Evolutionary conservation across 2,113 vertebrate genomes (phyloP), one percentile per base, ranked within the genome.

Genomic region (Tapirus terrestris): DNA sequence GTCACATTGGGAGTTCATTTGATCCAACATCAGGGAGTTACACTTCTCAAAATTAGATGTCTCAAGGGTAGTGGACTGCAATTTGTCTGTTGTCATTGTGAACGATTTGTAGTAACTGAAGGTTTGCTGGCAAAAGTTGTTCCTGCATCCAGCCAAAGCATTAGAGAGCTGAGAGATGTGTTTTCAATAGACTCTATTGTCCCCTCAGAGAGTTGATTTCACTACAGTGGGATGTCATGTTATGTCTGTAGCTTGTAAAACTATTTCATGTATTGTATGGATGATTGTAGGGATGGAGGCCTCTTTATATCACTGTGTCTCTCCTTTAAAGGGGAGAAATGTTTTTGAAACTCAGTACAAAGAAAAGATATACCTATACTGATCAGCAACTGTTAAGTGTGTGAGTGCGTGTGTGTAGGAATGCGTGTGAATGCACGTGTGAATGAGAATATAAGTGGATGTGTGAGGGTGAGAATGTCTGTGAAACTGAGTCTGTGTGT

Each of bases 11-110:
- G 5, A 86, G n/a, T 61, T 87, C 53, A 39, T 88, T 91, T 95
- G 61, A 88, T 61, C 29, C 81, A 81, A 75, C 27, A 76, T 31
- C 25, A 61, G 29, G 80, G 20, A 76, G 27, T 53, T 73, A 80
- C 14, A 68, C 3, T 65, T 89, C 75, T 90, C 36, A 88, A 79
- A 83, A 67, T 58, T 60, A 77, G 33, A 36, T n/a, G 25, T 65
- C 39, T 80, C 18, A 3, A 79, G 36, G 36, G 13, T 88, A 31
- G 63, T 90, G n/a, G 25, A 27, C 17, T 79, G 1, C 10, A 31
- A 56, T 97, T 87, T 95, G 36, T 95, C 25, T 81, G 14, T 53
- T 84, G 16, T 29, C 23, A 16, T 45, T 77, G 60, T 82, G 61
- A 89, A 75, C 68, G 75, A n/a, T 18, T 61, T 70, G 23, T 63